Evolutionary conservation across 1,140 invertebrate species (phyloP).

Genomic region (Amphibalanus amphitrite): DNA sequence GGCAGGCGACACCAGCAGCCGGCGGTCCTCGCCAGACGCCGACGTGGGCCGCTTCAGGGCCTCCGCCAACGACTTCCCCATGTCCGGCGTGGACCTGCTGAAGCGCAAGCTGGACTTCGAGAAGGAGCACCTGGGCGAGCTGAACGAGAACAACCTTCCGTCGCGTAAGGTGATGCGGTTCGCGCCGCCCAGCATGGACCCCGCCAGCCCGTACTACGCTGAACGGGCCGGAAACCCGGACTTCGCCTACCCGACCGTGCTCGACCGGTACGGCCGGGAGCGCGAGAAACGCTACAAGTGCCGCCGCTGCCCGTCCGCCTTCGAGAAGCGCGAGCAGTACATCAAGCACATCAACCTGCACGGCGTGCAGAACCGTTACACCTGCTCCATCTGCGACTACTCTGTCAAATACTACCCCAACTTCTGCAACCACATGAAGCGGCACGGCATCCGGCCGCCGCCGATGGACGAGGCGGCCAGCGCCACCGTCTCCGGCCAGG

Average conservation of each 20-base stretch:
- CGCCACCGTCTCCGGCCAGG: conserved; percentile 4
- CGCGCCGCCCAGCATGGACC: neutral
- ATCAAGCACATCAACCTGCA: conserved; percentile 64
- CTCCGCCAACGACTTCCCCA: conserved; percentile 8
- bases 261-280: conserved; percentile 2
- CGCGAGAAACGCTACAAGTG: conserved; percentile 62
- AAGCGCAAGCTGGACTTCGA: conserved; percentile 17
- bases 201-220: neutral
- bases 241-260: neutral
- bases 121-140: conserved; percentile 7
- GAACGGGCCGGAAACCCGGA: conserved; percentile 2
- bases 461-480: conserved; percentile 7
- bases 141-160: neutral
- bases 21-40: neutral
- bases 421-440: conserved; percentile 58
- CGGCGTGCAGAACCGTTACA: conserved; percentile 62
- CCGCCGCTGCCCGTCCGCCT: conserved; percentile 69
- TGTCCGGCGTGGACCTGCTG: conserved; percentile 37
- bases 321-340: conserved; percentile 69
- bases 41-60: neutral
- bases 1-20: neutral
- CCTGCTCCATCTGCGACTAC: conserved; percentile 71
- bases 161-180: neutral
- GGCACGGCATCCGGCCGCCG: conserved; percentile 35
- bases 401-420: conserved; percentile 71